phyloP scores from a whole-genome alignment of 2,888 invertebrate genomes.

The Drosophila mettleri region DNA sequence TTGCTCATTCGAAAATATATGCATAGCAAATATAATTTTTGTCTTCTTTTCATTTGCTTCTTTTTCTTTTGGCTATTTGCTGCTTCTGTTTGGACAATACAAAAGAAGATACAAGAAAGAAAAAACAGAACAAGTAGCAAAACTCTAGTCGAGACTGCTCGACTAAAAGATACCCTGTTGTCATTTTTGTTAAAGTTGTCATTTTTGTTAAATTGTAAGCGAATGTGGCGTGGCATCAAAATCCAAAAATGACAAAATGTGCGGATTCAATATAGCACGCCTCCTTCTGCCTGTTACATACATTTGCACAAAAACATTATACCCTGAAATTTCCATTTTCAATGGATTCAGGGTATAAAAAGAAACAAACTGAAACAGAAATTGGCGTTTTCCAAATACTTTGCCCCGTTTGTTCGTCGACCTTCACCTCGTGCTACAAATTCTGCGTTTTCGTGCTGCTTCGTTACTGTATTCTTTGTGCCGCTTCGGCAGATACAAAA shows the following conservation, averaged over 20 bases:
- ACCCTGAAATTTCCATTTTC: no score
- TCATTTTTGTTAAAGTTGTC: no score
- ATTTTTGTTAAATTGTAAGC: no score
- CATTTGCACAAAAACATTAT: no score
- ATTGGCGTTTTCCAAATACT: slow-evolving; percentile 47
- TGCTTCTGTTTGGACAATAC: slow-evolving; percentile 37
- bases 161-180: no score
- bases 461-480: neutral
- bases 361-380: slow-evolving; percentile 30
- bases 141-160: no score
- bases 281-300: no score
- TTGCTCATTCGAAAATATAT: slow-evolving; percentile 32
- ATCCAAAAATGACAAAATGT: no score
- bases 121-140: no score
- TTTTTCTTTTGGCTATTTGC: slow-evolving; percentile 18
- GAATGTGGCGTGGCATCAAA: no score
- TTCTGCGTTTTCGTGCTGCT: neutral
- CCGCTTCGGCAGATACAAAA: slow-evolving; percentile 10
- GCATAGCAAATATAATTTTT: slow-evolving; percentile 12
- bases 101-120: neutral
- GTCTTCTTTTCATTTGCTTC: slow-evolving; percentile 10
- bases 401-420: slow-evolving; percentile 54
- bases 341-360: no score
- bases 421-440: slow-evolving; percentile 71
- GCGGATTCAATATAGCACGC: no score